Evolutionary conservation across 2,113 vertebrate species (phyloP).

Genomic region (Jaculus jaculus): DNA sequence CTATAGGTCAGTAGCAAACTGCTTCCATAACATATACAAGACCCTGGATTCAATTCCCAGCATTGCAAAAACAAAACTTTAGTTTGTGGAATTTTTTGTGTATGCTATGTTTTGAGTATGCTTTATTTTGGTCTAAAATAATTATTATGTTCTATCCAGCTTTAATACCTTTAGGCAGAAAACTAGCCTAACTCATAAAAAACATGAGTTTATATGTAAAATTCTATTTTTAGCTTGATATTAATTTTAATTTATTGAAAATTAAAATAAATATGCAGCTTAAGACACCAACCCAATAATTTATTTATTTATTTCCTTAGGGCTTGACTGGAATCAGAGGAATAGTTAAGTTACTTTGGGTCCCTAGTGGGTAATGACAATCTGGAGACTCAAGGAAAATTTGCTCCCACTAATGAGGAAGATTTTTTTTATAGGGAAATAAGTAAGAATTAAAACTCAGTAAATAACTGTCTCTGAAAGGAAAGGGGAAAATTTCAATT

Average conservation of each 20-base stretch:
- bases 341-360: slow-evolving; percentile 15
- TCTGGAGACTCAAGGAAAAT: slow-evolving; percentile 48
- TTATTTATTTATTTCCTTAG: slow-evolving; percentile 48
- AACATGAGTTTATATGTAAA: not conserved
- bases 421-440: slow-evolving; percentile 22
- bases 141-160: not conserved
- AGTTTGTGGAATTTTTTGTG: not conserved
- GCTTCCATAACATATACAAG: not conserved
- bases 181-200: not conserved
- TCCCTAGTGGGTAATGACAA: slow-evolving; percentile 29
- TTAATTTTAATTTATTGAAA: slow-evolving; percentile 25
- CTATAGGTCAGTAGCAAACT: not conserved
- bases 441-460: slow-evolving; percentile 40
- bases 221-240: slow-evolving; percentile 2
- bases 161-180: not conserved
- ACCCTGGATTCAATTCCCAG: not conserved
- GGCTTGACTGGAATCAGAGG: slow-evolving; percentile 19
- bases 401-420: not conserved
- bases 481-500: slow-evolving; percentile 32
- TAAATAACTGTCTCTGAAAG: not conserved
- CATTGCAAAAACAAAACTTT: not conserved
- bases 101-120: not conserved
- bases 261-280: slow-evolving; percentile 22
- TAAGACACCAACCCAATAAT: slow-evolving; percentile 12
- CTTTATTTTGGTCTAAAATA: not conserved